Base-by-base conservation (phyloP, 2,113 vertebrate species). In the Pleuronectes platessa region DNA sequence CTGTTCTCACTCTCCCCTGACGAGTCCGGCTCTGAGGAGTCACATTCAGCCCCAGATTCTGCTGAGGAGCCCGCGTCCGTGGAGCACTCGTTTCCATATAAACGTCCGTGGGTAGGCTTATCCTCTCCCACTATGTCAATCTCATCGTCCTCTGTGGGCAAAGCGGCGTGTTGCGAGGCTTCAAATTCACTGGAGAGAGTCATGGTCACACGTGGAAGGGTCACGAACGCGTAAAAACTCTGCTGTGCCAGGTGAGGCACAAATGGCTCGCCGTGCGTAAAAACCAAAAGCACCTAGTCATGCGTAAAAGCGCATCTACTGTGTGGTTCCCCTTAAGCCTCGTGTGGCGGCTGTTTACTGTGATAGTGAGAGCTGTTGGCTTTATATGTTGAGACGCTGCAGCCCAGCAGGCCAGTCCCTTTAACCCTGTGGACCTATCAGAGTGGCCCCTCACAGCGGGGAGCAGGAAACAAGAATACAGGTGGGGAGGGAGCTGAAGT, bases 361-460 rank as follows among this genome's bases (percentile, higher is more conserved):
- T 51, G 4, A 37, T 62, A 12, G 68, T n/a, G 70, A 69, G 76
- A 71, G 80, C 67, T 47, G 47, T 35, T 37, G 68, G 74, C 69
- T 91, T 93, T 95, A 94, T 95, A 94, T 92, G 67, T 70, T 81
- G 66, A 58, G 70, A 85, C 61, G 56, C 68, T 45, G 86, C 68
- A 83, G 73, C 67, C 83, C 82, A 59, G 27, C 65, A 83, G 88
- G 83, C 85, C 90, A 91, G 84, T 80, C 90, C 89, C 86, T 85
- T 89, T 83, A 87, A 86, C 76, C 87, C 79, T 76, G 76, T 73
- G 86, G 76, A 88, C 94, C 94, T 93, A 95, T 95, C 93, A 93
- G 92, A 92, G 81, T 65, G 26, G 76, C 58, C 84, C 67, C 68
- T 83, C 88, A 37, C 91, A 72, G 53, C 87, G 37, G 92, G 92